These are phyloP conservation scores for Phoenoteleia sp. DNA, from an alignment of 2,888 invertebrate species.

Conservation along the genomic window DNA sequence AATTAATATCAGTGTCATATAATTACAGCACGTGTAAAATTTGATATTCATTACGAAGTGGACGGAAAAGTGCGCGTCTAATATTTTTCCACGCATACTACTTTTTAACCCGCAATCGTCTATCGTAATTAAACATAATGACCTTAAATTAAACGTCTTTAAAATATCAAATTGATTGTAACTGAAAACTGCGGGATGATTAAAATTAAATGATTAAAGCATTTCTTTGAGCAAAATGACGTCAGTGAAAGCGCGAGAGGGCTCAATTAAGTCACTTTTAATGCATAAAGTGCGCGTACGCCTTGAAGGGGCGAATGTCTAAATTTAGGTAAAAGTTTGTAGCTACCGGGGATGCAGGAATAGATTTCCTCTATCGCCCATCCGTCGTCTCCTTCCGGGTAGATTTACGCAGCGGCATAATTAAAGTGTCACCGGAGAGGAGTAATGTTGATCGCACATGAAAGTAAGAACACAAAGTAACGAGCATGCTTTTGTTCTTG, in stretches of 20 bases:
- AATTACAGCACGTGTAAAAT: too few relatives aligned
- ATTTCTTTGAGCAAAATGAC: conserved; percentile 13
- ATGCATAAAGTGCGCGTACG: conserved; percentile 54
- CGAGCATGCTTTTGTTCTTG: conserved; percentile 82
- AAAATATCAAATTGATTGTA: conserved; percentile 30
- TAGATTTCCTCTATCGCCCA: conserved; percentile 72
- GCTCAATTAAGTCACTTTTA: conserved; percentile 61
- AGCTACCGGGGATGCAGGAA: conserved; percentile 65
- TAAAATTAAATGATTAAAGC: conserved; percentile 6
- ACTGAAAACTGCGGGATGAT: conserved; percentile 24
- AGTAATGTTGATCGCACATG: conserved; percentile 83
- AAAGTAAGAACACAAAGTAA: conserved; percentile 81
- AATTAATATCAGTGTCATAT: too few relatives aligned
- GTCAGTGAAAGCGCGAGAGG: conserved; percentile 11
- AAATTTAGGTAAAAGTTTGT: conserved; percentile 68
- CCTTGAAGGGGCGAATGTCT: conserved; percentile 41
- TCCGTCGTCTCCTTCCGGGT: conserved; percentile 74
- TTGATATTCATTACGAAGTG: too few relatives aligned
- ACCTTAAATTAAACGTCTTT: neutral
- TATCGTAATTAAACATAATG: too few relatives aligned
- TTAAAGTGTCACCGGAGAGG: conserved; percentile 84
- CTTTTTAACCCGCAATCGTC: too few relatives aligned
- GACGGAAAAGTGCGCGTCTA: too few relatives aligned
- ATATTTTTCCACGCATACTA: too few relatives aligned
- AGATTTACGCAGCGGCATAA: conserved; percentile 84